Evolutionary conservation across 2,888 invertebrate genomes (phyloP).

Genomic region (Xiphydria camelus): DNA sequence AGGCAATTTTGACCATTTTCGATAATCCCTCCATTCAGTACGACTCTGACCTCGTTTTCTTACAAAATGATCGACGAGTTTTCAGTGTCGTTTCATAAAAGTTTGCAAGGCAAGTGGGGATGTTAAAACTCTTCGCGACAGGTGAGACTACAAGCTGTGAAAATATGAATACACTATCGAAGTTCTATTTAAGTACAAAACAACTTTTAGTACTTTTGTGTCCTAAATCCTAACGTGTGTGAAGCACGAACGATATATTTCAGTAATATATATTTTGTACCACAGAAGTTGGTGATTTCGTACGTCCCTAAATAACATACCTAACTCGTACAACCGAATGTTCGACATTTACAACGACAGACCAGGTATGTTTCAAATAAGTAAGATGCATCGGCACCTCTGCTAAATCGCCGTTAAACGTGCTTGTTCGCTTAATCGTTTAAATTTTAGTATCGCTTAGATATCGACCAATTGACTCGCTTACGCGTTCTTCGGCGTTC

Average conservation of each 20-base stretch:
- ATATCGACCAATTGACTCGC: slow-evolving; percentile 7
- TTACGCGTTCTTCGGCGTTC: slow-evolving; percentile 3
- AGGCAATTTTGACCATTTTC: too few species aligned
- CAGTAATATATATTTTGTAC: slow-evolving; percentile 37
- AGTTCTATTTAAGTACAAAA: slow-evolving; percentile 53
- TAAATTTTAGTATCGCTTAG: slow-evolving; percentile 20
- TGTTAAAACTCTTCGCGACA: slow-evolving; percentile 26
- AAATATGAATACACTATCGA: slow-evolving; percentile 17
- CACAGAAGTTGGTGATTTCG: slow-evolving; percentile 19
- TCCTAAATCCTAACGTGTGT: slow-evolving; percentile 42
- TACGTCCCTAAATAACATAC: slow-evolving; percentile 3
- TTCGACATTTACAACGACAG: slow-evolving; percentile 1
- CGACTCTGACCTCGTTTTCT: too few species aligned
- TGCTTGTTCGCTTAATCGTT: slow-evolving; percentile 22
- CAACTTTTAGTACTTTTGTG: slow-evolving; percentile 34
- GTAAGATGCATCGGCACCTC: slow-evolving; percentile 29
- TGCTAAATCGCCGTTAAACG: slow-evolving; percentile 1
- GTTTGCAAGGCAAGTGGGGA: slow-evolving; percentile 18
- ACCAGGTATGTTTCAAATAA: slow-evolving; percentile 26
- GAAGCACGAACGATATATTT: slow-evolving; percentile 38
- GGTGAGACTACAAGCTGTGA: slow-evolving; percentile 12
- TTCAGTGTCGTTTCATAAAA: too few species aligned
- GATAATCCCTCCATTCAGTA: too few species aligned
- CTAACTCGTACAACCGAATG: slow-evolving; percentile 3
- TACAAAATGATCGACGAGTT: too few species aligned